Evolutionary conservation across 2,797 vertebrate genomes (phyloP).

Genomic region (Micrastur ruficollis): DNA sequence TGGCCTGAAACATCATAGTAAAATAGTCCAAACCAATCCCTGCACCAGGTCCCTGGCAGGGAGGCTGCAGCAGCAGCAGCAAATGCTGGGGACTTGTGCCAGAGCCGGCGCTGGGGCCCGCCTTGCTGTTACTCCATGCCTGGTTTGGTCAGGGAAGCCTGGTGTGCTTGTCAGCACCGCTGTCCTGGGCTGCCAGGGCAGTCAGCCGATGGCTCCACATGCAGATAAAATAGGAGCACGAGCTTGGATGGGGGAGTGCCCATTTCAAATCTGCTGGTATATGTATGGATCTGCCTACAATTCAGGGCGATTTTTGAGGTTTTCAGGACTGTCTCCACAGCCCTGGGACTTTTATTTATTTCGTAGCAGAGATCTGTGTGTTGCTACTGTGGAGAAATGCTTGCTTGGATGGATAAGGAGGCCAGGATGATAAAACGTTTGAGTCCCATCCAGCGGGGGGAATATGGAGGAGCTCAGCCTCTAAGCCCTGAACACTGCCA

Average conservation of each 20-base stretch:
- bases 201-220: neutral
- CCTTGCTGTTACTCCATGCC: fast-evolving
- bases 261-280: neutral
- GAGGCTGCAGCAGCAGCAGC: neutral
- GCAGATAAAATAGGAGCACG: neutral
- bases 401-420: neutral
- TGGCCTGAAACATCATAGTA: neutral
- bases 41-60: fast-evolving
- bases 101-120: neutral
- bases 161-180: fast-evolving
- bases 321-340: neutral
- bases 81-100: neutral
- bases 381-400: neutral
- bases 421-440: neutral
- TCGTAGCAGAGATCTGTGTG: neutral
- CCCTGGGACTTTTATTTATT: neutral
- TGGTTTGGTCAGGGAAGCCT: neutral
- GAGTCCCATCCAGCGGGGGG: neutral
- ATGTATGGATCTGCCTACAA: neutral
- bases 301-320: neutral
- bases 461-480: neutral
- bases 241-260: fast-evolving
- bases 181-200: neutral
- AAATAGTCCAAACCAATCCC: neutral
- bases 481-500: neutral